Evolutionary conservation across 2,113 vertebrate genomes (phyloP), one percentile per base, ranked within the genome.

Genomic region (Amia ocellicauda): DNA sequence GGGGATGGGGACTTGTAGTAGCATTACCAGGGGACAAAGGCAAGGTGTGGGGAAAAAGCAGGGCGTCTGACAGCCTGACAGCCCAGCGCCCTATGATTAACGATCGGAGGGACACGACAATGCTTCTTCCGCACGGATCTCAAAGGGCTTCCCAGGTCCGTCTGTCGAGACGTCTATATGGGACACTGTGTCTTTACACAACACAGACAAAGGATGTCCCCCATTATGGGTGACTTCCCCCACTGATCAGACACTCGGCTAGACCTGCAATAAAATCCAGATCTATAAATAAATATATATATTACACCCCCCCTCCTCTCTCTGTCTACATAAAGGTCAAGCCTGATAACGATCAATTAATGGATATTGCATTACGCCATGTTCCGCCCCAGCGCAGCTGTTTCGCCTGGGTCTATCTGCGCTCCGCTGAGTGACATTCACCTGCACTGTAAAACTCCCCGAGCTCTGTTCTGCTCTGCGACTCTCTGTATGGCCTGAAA

Each of bases 31-130:
- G 11, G 2, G 16, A 59, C 56, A 52, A 26, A 52, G 28, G 28
- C 13, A 20, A 28, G 28, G 45, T 29, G 49, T 54, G 22, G 41
- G 19, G 7, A 41, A 45, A 42, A 53, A 20, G 9, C 5, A 29
- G 31, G 23, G 31, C 42, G 24, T 53, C 17, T 5, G 49, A 60
- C 58, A 3, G 40, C 58, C 19, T 16, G 50, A 59, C 36, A 47
- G 41, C 59, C n/a, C 50, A 27, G 23, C 23, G 31, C 60, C 3
- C 27, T 31, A 64, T 71, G 66, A 79, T 74, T 67, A 73, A 73
- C 64, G 68, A 58, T 36, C 59, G 64, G 68, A 67, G 63, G 58
- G 53, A 20, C 27, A 57, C 49, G 16, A 66, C 43, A 73, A 68
- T 64, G 54, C 27, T 62, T 67, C 10, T 47, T 22, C 20, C 3